Percentiles rank a stretch among this genome's conserved stretches.
These are phyloP conservation scores for Pteruthius melanotis DNA, from an alignment of 2,113 vertebrate genomes.

Conservation along the genomic window DNA sequence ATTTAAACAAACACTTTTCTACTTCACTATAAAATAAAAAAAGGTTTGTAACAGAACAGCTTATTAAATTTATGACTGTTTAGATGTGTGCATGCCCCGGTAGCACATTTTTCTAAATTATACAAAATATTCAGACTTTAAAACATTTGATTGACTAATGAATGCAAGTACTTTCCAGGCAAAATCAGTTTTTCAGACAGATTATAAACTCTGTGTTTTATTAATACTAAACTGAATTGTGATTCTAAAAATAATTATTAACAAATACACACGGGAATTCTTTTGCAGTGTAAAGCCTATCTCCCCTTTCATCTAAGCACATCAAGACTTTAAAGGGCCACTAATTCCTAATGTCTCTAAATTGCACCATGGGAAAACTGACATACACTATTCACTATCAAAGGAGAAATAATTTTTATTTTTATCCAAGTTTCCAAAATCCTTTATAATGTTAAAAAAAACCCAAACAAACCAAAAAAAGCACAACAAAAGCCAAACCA, in stretches of 20 bases:
- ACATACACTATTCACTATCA: neutral
- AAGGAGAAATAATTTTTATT: neutral
- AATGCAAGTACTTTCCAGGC: neutral
- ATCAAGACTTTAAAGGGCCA: neutral
- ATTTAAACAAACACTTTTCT: neutral
- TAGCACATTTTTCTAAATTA: neutral
- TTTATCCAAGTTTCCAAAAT: neutral
- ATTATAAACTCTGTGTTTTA: neutral
- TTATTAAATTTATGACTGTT: neutral
- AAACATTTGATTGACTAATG: neutral
- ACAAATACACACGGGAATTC: neutral
- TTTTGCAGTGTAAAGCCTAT: neutral
- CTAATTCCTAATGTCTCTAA: constrained; percentile 4
- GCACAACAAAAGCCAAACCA: neutral
- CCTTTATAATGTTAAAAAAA: neutral
- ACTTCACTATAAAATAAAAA: no score
- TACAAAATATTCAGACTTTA: neutral
- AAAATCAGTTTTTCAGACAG: neutral
- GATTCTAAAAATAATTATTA: neutral
- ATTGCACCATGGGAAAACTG: neutral
- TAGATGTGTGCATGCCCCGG: neutral
- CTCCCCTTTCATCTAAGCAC: neutral
- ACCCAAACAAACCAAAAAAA: neutral
- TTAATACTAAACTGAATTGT: neutral
- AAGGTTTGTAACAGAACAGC: neutral